Evolutionary conservation across 2,888 invertebrate genomes (phyloP), one percentile per base, ranked within the genome.

Genomic region (Ormyrus rosae): DNA sequence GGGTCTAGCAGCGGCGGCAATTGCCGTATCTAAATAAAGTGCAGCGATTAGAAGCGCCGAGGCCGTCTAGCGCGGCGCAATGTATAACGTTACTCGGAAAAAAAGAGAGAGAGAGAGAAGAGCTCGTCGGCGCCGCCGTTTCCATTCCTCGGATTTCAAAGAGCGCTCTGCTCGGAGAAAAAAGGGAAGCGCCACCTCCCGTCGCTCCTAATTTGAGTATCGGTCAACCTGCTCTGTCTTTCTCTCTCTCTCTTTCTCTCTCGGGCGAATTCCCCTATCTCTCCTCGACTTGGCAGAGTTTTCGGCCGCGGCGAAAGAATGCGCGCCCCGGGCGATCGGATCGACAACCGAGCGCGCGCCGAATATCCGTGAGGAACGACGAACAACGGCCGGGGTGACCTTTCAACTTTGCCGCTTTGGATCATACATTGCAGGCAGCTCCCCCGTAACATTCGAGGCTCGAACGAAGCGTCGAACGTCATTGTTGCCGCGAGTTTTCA

Each of bases 191-290:
- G 34, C 34, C 34, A 34, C 34, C 34, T 34, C 34, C 34, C 34
- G 34, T 34, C 34, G 34, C 34, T 34, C 56, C 67, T 75, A 75
- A 68, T 67, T 60, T 10, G 67, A 75, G 60, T 68, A 51, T 68
- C 60, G 60, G 56, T 58, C 51, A 19, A 72, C 7, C 63, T 58
- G 34, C 34, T 34, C 34, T 34, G 0, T 34, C 34, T 34, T 2
- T 2, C 34, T 34, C 34, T 34, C 34, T 34, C 34, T 34, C 34
- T 34, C 34, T 34, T 4, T 34, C 4, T 34, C 34, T 34, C 34
- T 34, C 34, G 64, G 9, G n/a, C 56, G n/a, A 13, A 50, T 34
- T 67, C n/a, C 34, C 34, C 8, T 13, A 45, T 56, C 63, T 8
- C 34, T 34, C 34, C 34, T 7, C 51, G 10, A 60, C 51, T 75